Conservation (phyloP, 2,888 invertebrate species). For the Palloptera scutellata region DNA sequence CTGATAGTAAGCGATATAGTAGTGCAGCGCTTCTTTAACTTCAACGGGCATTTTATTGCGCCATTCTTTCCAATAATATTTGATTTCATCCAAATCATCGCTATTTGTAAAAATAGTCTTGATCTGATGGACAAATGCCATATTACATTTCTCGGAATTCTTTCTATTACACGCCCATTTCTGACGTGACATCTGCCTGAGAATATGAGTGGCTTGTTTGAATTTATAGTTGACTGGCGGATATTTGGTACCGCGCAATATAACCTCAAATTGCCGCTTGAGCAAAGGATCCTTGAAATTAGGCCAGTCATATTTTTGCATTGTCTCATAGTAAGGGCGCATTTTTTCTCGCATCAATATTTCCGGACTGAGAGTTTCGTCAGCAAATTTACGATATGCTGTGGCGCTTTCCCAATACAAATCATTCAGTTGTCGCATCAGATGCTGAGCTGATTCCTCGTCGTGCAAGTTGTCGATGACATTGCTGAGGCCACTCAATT, state of each 20-base stretch:
- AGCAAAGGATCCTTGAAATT: constrained; percentile 40
- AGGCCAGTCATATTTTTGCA: constrained; percentile 43
- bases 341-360: constrained; percentile 47
- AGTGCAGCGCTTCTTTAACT: constrained; percentile 42
- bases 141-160: constrained; percentile 37
- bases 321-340: constrained; percentile 38
- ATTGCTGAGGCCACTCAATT: no score
- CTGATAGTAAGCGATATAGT: constrained; percentile 43
- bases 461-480: constrained; percentile 15
- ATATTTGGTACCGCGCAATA: constrained; percentile 44
- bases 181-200: constrained; percentile 42
- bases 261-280: constrained; percentile 43
- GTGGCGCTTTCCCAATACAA: constrained; percentile 43
- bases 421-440: constrained; percentile 40
- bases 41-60: constrained; percentile 44
- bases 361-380: constrained; percentile 44
- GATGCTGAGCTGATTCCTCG: constrained; percentile 37
- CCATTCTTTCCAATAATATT: constrained; percentile 49
- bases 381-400: constrained; percentile 43
- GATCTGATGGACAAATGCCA: constrained; percentile 49
- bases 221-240: constrained; percentile 42
- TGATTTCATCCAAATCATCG: constrained; percentile 45
- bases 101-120: constrained; percentile 46
- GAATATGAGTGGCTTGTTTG: constrained; percentile 40
- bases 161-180: constrained; percentile 40